Evolutionary conservation across 2,888 invertebrate genomes (phyloP).

Genomic region (Ctenicera cuprea): DNA sequence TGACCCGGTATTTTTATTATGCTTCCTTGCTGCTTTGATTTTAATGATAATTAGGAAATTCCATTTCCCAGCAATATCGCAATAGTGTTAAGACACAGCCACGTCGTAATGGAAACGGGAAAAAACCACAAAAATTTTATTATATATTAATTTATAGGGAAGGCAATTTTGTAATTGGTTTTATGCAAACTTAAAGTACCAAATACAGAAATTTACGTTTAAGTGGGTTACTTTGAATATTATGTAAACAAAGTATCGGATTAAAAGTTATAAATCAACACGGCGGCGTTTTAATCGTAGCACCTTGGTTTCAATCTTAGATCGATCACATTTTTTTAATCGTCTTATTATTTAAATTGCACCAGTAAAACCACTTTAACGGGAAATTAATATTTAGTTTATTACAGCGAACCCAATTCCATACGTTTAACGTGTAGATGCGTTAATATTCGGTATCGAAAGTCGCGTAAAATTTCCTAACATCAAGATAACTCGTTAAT

Average conservation of each 20-base stretch:
- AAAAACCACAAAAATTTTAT: too few relatives aligned
- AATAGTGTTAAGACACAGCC: too few relatives aligned
- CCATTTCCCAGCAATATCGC: background rate
- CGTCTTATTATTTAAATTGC: slow-evolving; percentile 15
- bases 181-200: too few relatives aligned
- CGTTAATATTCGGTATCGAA: slow-evolving; percentile 18
- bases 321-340: background rate
- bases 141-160: too few relatives aligned
- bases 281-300: background rate
- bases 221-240: background rate
- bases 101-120: too few relatives aligned
- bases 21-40: slow-evolving; percentile 1
- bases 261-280: background rate
- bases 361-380: background rate
- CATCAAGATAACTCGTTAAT: background rate
- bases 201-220: too few relatives aligned
- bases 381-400: background rate
- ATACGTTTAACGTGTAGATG: slow-evolving; percentile 9
- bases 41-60: background rate
- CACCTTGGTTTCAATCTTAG: background rate
- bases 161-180: too few relatives aligned
- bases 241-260: background rate
- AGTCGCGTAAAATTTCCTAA: background rate
- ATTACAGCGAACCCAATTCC: background rate
- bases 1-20: slow-evolving; percentile 21